These are phyloP conservation scores for Aegithalos caudatus DNA, from an alignment of 2,113 vertebrate genomes.

Conservation along the genomic window DNA sequence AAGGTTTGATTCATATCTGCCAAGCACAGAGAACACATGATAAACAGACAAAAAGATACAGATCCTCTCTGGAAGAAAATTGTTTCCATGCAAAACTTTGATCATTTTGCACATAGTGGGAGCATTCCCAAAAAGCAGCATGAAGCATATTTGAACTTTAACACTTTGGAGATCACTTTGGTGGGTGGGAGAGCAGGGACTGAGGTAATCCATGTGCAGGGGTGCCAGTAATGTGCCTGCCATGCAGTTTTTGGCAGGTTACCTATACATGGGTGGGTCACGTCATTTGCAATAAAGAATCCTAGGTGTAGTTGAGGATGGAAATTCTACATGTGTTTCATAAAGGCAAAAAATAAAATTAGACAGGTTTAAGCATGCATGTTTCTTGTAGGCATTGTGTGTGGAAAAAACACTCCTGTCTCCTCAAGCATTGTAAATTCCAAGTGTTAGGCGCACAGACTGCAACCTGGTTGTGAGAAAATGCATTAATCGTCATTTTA, in stretches of 20 bases:
- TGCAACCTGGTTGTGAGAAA: not conserved
- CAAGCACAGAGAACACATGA: not conserved
- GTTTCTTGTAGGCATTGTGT: not conserved
- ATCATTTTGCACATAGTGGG: not conserved
- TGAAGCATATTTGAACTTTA: not conserved
- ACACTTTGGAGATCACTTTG: not conserved
- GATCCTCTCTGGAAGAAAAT: not conserved
- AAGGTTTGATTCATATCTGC: not conserved
- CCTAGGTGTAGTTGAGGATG: not conserved
- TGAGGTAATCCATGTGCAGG: not conserved
- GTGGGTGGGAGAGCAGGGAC: not conserved
- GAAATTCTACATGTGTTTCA: not conserved
- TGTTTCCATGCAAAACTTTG: not conserved
- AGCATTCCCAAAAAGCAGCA: not conserved
- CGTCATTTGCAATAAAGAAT: not conserved
- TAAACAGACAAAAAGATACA: not conserved
- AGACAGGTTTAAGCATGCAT: not conserved
- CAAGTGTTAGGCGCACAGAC: not conserved
- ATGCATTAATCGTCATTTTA: not conserved
- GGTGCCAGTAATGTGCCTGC: not conserved
- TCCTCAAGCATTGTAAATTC: not conserved
- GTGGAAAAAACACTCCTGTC: not conserved
- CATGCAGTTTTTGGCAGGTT: not conserved
- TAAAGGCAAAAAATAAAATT: conserved; percentile 5
- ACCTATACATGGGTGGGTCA: not conserved